Base-by-base conservation (phyloP, 2,113 vertebrate genomes). In the Erinaceus europaeus region DNA sequence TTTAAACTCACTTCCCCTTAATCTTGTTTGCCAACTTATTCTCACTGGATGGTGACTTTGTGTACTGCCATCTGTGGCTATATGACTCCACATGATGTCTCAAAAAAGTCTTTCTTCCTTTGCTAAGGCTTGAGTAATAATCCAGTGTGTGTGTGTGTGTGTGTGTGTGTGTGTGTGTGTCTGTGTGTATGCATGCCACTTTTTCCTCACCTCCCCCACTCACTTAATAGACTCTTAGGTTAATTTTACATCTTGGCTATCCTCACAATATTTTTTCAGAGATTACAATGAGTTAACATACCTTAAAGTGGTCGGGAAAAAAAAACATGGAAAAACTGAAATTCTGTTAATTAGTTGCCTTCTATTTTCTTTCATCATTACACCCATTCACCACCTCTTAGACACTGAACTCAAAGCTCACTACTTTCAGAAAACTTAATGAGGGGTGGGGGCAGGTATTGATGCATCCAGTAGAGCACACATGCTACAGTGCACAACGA, bases 341-440 rank as follows among this genome's bases (percentile, higher is more conserved):
- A 12, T 48, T 75, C 82, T 55, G 75, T 50, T 75, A 62, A 71
- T 89, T 77, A 17, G 5, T 71, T 80, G 55, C 17, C 38, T 78
- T 52, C 11, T 68, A 76, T 76, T 71, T 89, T 88, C 57, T 75
- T 75, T 84, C 64, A 86, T 68, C 15, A 53, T 52, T 36, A 59
- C 76, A 71, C 4, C 14, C 9, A 38, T 67, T 65, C 12, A 11
- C 61, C 86, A 34, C 8, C 9, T 86, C 36, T 79, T 83, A 52
- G 71, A 90, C 64, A 25, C 32, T 57, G 15, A 81, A 18, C 6
- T 61, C 44, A 81, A 90, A 81, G 4, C 38, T 80, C 55, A 88
- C 32, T 80, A 62, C 14, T 74, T 29, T 42, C 73, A 21, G 42
- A 72, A 80, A 81, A 6, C 21, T 42, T 89, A n/a, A n/a, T n/a